These are phyloP conservation scores for Cheilosia soror DNA, from an alignment of 2,888 invertebrate species.

Conservation along the genomic window DNA sequence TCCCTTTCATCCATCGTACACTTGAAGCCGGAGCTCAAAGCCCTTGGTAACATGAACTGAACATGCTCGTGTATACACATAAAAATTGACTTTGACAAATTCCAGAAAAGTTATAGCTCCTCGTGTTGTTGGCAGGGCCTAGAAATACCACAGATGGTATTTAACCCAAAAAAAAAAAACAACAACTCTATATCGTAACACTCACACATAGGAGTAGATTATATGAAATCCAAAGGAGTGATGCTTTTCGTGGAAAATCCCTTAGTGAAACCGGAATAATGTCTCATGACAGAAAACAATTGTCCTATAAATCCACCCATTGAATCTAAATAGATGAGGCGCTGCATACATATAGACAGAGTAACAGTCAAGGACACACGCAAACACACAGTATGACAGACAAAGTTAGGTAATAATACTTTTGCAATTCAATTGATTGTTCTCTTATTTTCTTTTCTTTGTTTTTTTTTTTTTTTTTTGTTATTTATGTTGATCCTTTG, in stretches of 20 bases:
- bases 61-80: slow-evolving; percentile 3
- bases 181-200: neutral
- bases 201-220: neutral
- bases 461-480: slow-evolving; percentile 12
- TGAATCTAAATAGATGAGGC: slow-evolving; percentile 40
- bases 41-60: slow-evolving; percentile 13
- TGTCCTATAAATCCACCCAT: slow-evolving; percentile 57
- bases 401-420: slow-evolving; percentile 18
- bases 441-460: neutral
- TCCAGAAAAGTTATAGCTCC: slow-evolving; percentile 35
- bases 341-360: neutral
- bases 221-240: slow-evolving; percentile 2
- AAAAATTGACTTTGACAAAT: slow-evolving; percentile 55
- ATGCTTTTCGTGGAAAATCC: slow-evolving; percentile 38
- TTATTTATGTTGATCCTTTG: slow-evolving; percentile 50
- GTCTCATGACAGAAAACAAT: slow-evolving; percentile 58
- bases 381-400: neutral
- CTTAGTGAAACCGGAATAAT: slow-evolving; percentile 35
- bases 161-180: slow-evolving; percentile 30
- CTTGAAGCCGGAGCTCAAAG: slow-evolving; percentile 8
- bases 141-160: slow-evolving; percentile 6
- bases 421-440: slow-evolving; percentile 37
- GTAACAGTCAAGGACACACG: slow-evolving; percentile 4
- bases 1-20: slow-evolving; percentile 39
- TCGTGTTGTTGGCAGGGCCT: neutral